Evolutionary conservation across 2,797 vertebrate genomes (phyloP).

Genomic region (Danio aesculapii): DNA sequence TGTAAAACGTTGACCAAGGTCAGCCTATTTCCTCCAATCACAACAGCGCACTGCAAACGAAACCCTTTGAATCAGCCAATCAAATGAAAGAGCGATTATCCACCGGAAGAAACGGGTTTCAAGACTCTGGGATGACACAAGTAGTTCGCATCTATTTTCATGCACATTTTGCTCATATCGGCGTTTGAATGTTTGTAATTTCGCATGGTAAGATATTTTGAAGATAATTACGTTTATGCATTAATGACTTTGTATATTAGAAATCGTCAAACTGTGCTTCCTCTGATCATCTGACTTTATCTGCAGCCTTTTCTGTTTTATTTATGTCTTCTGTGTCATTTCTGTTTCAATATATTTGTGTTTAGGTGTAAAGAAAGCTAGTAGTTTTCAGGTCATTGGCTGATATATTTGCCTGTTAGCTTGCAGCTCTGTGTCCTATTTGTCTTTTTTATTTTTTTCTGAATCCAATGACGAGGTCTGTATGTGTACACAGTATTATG

Average conservation of each 20-base stretch:
- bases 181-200: conserved; percentile 31
- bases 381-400: neutral
- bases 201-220: conserved; percentile 43
- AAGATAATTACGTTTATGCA: neutral
- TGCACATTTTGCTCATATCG: conserved; percentile 2
- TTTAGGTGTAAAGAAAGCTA: neutral
- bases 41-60: conserved; percentile 26
- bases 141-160: conserved; percentile 32
- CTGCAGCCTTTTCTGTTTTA: neutral
- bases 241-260: neutral
- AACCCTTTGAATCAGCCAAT: conserved; percentile 81
- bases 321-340: neutral
- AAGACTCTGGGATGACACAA: conserved; percentile 38
- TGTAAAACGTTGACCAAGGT: conserved; percentile 8
- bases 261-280: neutral
- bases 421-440: neutral
- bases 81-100: conserved; percentile 65
- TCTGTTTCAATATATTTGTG: neutral
- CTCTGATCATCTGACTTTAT: neutral
- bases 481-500: neutral
- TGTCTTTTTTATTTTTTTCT: neutral
- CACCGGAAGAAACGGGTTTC: conserved; percentile 64
- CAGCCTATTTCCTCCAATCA: conserved; percentile 66
- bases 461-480: neutral
- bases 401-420: neutral